Percentiles rank a stretch among this genome's conserved stretches.
phyloP scores from a whole-genome alignment of 2,888 invertebrate species.

The Plagodis pulveraria region DNA sequence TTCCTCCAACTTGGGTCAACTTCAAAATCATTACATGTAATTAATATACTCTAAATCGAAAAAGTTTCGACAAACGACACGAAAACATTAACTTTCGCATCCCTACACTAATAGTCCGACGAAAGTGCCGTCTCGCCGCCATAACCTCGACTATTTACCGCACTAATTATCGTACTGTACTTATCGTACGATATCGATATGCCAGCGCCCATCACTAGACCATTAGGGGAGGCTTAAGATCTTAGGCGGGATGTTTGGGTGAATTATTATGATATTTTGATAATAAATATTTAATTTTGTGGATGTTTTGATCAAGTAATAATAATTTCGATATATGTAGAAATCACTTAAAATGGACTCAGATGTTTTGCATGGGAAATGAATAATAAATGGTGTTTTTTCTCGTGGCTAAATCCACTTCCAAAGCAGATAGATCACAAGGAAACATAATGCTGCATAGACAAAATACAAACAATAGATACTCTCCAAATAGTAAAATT shows the following conservation, averaged over 20 bases:
- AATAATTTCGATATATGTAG: no score
- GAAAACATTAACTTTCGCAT: slow-evolving; percentile 30
- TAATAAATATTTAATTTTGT: slow-evolving; percentile 25
- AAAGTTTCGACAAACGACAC: slow-evolving; percentile 10
- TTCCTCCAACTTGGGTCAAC: no score
- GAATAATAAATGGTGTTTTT: no score
- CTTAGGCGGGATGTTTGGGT: slow-evolving; percentile 12
- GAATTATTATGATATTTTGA: slow-evolving; percentile 20
- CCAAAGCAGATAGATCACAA: no score
- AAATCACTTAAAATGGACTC: no score
- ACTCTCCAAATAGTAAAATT: no score
- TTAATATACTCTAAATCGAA: background rate
- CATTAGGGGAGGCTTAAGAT: slow-evolving; percentile 33
- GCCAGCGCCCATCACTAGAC: slow-evolving; percentile 47
- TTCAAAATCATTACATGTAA: no score
- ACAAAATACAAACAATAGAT: no score
- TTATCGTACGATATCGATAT: slow-evolving; percentile 50
- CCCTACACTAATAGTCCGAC: slow-evolving; percentile 63
- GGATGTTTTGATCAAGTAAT: slow-evolving; percentile 5
- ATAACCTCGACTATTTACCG: slow-evolving; percentile 74
- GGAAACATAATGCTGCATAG: no score
- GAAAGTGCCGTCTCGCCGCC: slow-evolving; percentile 78
- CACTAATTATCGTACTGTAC: slow-evolving; percentile 65
- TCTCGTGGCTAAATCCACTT: no score
- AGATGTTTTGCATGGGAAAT: no score